Percentiles rank a stretch among this genome's conserved stretches.
phyloP scores from a whole-genome alignment of 2,113 vertebrate species.

The Porphyrio hochstetteri region DNA sequence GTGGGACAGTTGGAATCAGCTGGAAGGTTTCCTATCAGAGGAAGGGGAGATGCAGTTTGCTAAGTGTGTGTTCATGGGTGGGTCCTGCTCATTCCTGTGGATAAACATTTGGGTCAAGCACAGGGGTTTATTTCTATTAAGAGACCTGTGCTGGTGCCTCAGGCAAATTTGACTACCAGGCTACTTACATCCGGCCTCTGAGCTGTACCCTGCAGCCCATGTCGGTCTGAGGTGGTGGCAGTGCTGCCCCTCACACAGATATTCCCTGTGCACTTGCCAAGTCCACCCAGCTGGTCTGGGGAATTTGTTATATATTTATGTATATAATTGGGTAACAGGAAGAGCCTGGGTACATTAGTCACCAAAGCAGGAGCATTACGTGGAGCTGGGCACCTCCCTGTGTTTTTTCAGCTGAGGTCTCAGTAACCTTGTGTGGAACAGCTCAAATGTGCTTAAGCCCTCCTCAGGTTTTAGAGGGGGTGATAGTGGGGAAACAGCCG shows the following conservation, averaged over 20 bases:
- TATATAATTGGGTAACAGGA: slow-evolving; percentile 5
- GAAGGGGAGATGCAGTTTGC: background rate
- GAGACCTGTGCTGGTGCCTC: background rate
- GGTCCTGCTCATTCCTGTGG: background rate
- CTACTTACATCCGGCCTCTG: background rate
- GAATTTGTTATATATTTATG: background rate
- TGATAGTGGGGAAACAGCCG: background rate
- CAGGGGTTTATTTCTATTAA: background rate
- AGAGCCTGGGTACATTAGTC: slow-evolving; percentile 15
- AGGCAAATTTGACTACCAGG: background rate
- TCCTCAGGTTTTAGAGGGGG: background rate
- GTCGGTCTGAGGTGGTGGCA: background rate
- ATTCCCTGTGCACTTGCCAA: background rate
- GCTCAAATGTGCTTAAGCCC: background rate
- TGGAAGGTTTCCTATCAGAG: background rate
- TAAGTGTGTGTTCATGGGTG: background rate
- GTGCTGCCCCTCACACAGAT: background rate
- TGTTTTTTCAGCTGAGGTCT: slow-evolving; percentile 57
- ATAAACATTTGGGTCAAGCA: background rate
- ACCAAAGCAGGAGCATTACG: background rate
- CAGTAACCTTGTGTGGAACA: background rate
- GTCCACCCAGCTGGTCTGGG: background rate
- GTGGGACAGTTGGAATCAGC: background rate
- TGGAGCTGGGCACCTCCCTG: background rate
- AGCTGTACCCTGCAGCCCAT: background rate